Base-by-base conservation (phyloP, 2,797 vertebrate genomes). In the Crossoptilon crossoptilon region DNA sequence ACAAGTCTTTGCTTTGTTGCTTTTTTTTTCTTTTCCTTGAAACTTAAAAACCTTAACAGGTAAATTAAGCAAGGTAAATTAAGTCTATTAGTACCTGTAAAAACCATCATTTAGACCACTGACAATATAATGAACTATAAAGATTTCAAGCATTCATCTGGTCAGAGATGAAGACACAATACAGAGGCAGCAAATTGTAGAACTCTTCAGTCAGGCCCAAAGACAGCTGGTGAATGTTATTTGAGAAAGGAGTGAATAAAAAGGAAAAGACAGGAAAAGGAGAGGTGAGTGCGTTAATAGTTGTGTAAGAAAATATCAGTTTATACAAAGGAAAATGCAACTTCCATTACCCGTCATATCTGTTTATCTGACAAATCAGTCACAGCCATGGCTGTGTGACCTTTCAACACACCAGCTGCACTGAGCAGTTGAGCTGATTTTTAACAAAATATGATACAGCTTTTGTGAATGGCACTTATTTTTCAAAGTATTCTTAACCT, bases 181-280 rank as follows among this genome's bases (percentile, higher is more conserved):
- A 95, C 94, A 96, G 90, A 96, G 91, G 92, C 94, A 96, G 93
- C 95, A 96, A 84, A 85, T 24, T 93, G 93, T 93, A 96, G 91
- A 96, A 96, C 23, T 92, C 82, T 95, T 95, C 93, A 53, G 87
- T 51, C 74, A 81, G 90, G 82, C 59, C 80, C 27, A 92, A 91
- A 55, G 63, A 91, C 73, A 90, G 79, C 51, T 56, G 14, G 27
- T 55, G 14, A 69, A 62, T 69, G 62, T 77, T 81, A 55, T 56
- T 87, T 72, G 69, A 10, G 51, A 73, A 82, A 63, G 37, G 68
- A 80, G 64, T 23, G 9, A 90, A 49, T 46, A 66, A 85, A 86
- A 82, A 88, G n/a, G 51, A 73, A 79, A 88, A 44, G 14, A 53
- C 12, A 79, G 8, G 21, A 84, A 74, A 39, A 83, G 15, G 70